phyloP scores from a whole-genome alignment of 1,140 invertebrate species.

The Choristoneura fumiferana region DNA sequence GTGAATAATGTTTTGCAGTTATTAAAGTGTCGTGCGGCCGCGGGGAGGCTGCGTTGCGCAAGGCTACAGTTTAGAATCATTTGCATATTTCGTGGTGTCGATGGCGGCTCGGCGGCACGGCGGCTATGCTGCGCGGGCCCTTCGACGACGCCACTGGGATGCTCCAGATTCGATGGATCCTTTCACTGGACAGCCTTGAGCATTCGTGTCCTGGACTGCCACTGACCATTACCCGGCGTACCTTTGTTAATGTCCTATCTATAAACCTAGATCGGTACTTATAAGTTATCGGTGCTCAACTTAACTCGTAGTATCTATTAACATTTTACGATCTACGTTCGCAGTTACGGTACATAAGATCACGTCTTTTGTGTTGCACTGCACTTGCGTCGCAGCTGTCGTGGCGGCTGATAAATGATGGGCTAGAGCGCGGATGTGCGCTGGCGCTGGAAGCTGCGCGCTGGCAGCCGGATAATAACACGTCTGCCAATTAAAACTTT shows the following conservation, averaged over 20 bases:
- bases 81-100: slow-evolving; percentile 71
- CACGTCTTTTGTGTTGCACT: slow-evolving; percentile 30
- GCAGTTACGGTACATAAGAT: slow-evolving; percentile 3
- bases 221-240: slow-evolving; percentile 67
- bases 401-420: neutral
- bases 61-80: slow-evolving; percentile 62
- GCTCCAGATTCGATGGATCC: slow-evolving; percentile 69
- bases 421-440: neutral
- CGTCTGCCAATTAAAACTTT: slow-evolving; percentile 37
- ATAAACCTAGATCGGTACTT: slow-evolving; percentile 68
- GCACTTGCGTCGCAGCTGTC: neutral
- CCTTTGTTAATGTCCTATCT: slow-evolving; percentile 66
- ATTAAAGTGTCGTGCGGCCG: slow-evolving; percentile 73
- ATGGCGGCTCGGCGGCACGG: slow-evolving; percentile 19
- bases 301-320: neutral
- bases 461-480: slow-evolving; percentile 19
- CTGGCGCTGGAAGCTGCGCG: neutral
- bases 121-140: neutral
- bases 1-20: slow-evolving; percentile 68
- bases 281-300: slow-evolving; percentile 41
- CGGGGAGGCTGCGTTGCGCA: slow-evolving; percentile 63
- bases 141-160: slow-evolving; percentile 40
- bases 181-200: slow-evolving; percentile 70
- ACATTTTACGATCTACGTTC: slow-evolving; percentile 13
- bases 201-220: slow-evolving; percentile 36